phyloP scores from a whole-genome alignment of 2,888 invertebrate species.

The Hirtodrosophila histrioides region DNA sequence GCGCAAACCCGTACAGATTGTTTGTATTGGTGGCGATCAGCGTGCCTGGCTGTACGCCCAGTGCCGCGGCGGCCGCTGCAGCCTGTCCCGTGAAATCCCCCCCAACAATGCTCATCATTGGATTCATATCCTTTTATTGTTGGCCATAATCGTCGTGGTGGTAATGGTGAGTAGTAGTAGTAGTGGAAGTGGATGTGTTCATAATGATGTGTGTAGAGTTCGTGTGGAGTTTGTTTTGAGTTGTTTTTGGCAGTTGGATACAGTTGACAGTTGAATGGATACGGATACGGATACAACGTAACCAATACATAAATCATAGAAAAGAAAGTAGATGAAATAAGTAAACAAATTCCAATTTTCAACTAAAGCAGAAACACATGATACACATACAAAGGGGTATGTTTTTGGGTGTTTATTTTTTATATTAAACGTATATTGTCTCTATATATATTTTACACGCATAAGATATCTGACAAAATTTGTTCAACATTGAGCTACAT shows the following conservation, averaged over 20 bases:
- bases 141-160: slow-evolving; percentile 1
- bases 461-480: no score
- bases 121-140: slow-evolving; percentile 83
- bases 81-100: slow-evolving; percentile 84
- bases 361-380: slow-evolving; percentile 67
- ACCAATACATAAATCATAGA: slow-evolving; percentile 80
- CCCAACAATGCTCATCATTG: slow-evolving; percentile 85
- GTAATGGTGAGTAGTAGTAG: slow-evolving; percentile 24
- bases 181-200: slow-evolving; percentile 24
- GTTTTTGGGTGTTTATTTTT: slow-evolving; percentile 7
- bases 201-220: slow-evolving; percentile 31
- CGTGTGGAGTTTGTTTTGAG: slow-evolving; percentile 38
- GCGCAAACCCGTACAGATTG: slow-evolving; percentile 83
- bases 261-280: slow-evolving; percentile 58
- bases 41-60: slow-evolving; percentile 81
- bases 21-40: slow-evolving; percentile 80
- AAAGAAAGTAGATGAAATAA: slow-evolving; percentile 81
- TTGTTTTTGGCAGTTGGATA: slow-evolving; percentile 52
- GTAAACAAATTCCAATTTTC: slow-evolving; percentile 74
- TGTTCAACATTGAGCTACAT: no score
- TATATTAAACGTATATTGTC: not conserved
- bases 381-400: slow-evolving; percentile 7
- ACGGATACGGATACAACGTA: slow-evolving; percentile 61
- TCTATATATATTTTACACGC: no score
- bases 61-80: slow-evolving; percentile 80